These are phyloP conservation scores for Pocillopora verrucosa DNA, from an alignment of 64 coral and sea anemone species.

Conservation along the genomic window DNA sequence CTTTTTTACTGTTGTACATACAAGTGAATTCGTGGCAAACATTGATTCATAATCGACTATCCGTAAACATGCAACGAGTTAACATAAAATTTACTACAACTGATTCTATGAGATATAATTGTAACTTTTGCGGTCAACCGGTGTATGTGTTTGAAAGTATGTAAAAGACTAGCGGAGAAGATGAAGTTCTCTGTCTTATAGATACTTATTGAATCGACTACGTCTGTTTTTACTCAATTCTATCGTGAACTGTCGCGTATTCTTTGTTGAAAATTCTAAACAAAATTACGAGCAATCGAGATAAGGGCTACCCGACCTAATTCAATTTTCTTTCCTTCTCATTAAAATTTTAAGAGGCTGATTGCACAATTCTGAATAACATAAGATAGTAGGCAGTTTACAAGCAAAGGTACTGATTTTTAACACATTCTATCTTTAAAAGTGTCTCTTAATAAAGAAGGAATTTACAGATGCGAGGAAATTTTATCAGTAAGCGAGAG, in stretches of 20 bases:
- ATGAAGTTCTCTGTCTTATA: too few relatives aligned
- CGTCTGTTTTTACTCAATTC: too few relatives aligned
- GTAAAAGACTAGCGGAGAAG: too few relatives aligned
- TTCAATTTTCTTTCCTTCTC: slow-evolving; percentile 18
- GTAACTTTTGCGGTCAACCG: too few relatives aligned
- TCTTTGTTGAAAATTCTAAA: not conserved
- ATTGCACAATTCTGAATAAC: not conserved
- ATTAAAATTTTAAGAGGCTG: slow-evolving; percentile 16
- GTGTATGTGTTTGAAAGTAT: too few relatives aligned
- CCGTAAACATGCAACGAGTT: not conserved
- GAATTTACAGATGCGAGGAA: not conserved
- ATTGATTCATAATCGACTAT: not conserved
- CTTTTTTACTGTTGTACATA: not conserved
- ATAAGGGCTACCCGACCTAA: not conserved
- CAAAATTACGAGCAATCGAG: slow-evolving; percentile 28
- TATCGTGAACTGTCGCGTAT: not conserved
- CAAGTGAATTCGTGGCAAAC: not conserved
- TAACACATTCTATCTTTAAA: not conserved
- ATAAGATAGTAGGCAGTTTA: not conserved
- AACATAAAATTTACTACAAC: not conserved
- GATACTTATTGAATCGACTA: too few relatives aligned
- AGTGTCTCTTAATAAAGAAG: not conserved
- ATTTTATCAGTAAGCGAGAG: not conserved
- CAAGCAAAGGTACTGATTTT: not conserved
- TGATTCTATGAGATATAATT: not conserved